Evolutionary conservation across 2,888 invertebrate genomes (phyloP).

Genomic region (Euplexia lucipara): DNA sequence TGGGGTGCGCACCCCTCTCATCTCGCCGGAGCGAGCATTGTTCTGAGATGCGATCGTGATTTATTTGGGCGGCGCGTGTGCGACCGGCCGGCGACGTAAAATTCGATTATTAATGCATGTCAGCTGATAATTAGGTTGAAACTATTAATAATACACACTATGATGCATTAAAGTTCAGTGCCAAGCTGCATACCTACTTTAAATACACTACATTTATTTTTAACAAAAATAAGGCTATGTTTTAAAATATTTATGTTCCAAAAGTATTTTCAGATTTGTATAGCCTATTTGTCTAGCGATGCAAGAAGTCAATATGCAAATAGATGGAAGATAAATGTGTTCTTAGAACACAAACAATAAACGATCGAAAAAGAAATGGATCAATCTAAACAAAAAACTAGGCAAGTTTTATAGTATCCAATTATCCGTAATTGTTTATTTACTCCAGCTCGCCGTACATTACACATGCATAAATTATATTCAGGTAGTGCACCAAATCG

Average conservation of each 20-base stretch:
- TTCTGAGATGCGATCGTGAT: conserved; percentile 86
- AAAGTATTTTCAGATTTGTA: no score
- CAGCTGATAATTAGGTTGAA: conserved; percentile 68
- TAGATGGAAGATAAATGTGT: neutral
- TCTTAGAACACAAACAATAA: conserved; percentile 1
- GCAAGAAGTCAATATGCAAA: conserved; percentile 22
- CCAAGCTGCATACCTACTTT: conserved; percentile 14
- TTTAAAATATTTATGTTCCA: no score
- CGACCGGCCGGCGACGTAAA: conserved; percentile 69
- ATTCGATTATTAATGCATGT: conserved; percentile 70
- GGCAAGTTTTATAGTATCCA: conserved; percentile 8
- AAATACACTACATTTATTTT: conserved; percentile 3
- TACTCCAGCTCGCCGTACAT: conserved; percentile 30
- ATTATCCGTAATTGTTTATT: conserved; percentile 36
- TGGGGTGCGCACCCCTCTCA: conserved; percentile 90
- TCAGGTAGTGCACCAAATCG: conserved; percentile 55
- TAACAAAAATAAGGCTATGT: conserved; percentile 1
- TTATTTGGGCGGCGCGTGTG: conserved; percentile 78
- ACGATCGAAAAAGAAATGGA: conserved; percentile 10
- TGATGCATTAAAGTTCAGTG: conserved; percentile 32
- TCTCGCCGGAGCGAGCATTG: conserved; percentile 80
- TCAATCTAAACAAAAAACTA: conserved; percentile 11
- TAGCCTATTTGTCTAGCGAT: neutral
- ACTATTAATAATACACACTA: conserved; percentile 41
- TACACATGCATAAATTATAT: conserved; percentile 40